A percentile compares a stretch with the other conserved stretches of the same genome.
Conservation (phyloP, 2,888 invertebrate species). For the Stegophylla sp. region DNA sequence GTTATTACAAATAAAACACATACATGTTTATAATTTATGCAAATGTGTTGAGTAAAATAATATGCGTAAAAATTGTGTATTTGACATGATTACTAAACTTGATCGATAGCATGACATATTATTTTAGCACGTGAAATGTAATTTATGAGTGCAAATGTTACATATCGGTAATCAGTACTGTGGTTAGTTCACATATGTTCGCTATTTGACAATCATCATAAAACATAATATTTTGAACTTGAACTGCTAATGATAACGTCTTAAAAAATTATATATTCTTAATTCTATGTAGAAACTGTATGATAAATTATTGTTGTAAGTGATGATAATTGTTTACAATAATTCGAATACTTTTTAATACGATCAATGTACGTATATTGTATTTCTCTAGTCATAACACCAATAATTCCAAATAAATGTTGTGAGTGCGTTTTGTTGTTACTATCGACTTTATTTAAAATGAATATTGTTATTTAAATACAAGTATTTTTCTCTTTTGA, state of each 20-base stretch:
- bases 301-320: background rate
- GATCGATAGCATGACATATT: background rate
- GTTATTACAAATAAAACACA: background rate
- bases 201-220: background rate
- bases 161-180: background rate
- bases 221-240: conserved; percentile 17
- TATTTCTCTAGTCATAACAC: background rate
- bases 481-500: background rate
- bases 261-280: background rate
- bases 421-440: background rate
- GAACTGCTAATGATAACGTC: background rate
- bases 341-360: background rate
- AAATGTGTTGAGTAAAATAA: background rate
- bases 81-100: background rate
- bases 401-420: background rate
- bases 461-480: too few species aligned
- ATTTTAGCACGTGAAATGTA: too few species aligned
- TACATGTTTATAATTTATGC: background rate
- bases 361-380: background rate
- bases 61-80: background rate
- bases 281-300: background rate
- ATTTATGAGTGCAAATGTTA: background rate
- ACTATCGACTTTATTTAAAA: background rate
- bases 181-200: background rate
- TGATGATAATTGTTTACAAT: background rate